A percentile compares a stretch with the other conserved stretches of the same genome.
Evolutionary conservation across 1,140 invertebrate genomes (phyloP).

Genomic region (Philopotamus ludificatus): DNA sequence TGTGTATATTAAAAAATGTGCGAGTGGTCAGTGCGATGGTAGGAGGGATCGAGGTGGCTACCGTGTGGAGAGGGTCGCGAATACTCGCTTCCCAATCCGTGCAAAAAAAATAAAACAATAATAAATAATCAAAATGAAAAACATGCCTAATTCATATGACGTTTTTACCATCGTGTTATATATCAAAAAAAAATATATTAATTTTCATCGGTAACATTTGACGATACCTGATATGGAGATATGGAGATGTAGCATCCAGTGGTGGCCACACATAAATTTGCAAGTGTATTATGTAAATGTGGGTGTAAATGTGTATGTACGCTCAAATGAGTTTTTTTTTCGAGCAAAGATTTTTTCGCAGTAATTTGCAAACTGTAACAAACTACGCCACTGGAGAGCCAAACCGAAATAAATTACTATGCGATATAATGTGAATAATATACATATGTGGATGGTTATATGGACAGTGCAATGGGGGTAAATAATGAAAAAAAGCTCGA

Average conservation of each 20-base stretch:
- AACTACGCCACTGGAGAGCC: slow-evolving; percentile 11
- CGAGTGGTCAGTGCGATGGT: slow-evolving; percentile 19
- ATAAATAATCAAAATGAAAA: too few relatives aligned
- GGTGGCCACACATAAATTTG: slow-evolving; percentile 37
- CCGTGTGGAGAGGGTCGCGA: slow-evolving; percentile 3
- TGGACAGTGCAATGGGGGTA: neutral
- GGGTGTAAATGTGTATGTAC: slow-evolving; percentile 39
- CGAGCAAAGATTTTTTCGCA: slow-evolving; percentile 37
- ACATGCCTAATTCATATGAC: too few relatives aligned
- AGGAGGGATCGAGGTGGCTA: slow-evolving; percentile 23
- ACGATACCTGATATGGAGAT: slow-evolving; percentile 2
- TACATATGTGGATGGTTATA: neutral
- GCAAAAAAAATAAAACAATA: too few relatives aligned
- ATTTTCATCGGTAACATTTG: too few relatives aligned
- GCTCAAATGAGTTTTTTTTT: slow-evolving; percentile 42
- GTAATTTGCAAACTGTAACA: slow-evolving; percentile 39
- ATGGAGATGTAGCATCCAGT: neutral
- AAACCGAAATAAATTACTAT: slow-evolving; percentile 17
- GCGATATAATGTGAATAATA: slow-evolving; percentile 8
- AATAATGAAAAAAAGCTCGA: too few relatives aligned
- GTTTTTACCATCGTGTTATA: too few relatives aligned
- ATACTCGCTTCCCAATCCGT: slow-evolving; percentile 17
- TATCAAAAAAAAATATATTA: too few relatives aligned
- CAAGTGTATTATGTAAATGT: slow-evolving; percentile 42
- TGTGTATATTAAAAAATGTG: too few relatives aligned